These are phyloP conservation scores for Stichodactyla helianthus DNA, from an alignment of 64 coral and sea anemone genomes.

Conservation along the genomic window DNA sequence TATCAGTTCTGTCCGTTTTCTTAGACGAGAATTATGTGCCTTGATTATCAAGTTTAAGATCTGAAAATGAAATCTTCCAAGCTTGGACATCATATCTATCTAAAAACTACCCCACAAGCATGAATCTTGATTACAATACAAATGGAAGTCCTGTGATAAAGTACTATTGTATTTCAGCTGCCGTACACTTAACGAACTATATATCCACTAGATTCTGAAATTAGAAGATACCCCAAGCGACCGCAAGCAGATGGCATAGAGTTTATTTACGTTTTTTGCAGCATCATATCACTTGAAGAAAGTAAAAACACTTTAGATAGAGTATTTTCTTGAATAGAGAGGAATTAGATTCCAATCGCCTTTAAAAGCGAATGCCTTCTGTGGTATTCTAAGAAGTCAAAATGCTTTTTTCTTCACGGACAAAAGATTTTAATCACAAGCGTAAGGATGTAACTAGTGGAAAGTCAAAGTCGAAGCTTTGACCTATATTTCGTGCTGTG, in stretches of 20 bases:
- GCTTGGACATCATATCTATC: slow-evolving; percentile 4
- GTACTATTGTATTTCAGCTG: neutral
- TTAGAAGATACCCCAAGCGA: slow-evolving; percentile 4
- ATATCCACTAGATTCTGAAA: slow-evolving; percentile 15
- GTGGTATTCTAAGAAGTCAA: slow-evolving; percentile 4
- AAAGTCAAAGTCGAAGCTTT: neutral
- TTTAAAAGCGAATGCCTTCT: slow-evolving; percentile 12
- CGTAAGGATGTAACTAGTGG: neutral
- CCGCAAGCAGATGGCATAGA: slow-evolving; percentile 11
- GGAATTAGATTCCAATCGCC: slow-evolving; percentile 13
- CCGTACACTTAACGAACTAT: slow-evolving; percentile 7
- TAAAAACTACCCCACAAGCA: neutral
- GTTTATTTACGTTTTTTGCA: slow-evolving; percentile 6
- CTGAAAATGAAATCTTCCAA: slow-evolving; percentile 5
- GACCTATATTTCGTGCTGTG: neutral
- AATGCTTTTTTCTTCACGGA: slow-evolving; percentile 4
- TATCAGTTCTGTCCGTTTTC: neutral
- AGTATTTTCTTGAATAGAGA: slow-evolving; percentile 5
- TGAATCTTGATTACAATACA: neutral
- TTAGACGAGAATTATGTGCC: neutral
- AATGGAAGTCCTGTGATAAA: neutral
- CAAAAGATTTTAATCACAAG: neutral
- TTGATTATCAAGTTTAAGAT: neutral
- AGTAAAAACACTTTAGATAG: slow-evolving; percentile 4
- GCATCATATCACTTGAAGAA: slow-evolving; percentile 17